Evolutionary conservation across 2,797 vertebrate genomes (phyloP), one percentile per base, ranked within the genome.

Genomic region (Clangula hyemalis): DNA sequence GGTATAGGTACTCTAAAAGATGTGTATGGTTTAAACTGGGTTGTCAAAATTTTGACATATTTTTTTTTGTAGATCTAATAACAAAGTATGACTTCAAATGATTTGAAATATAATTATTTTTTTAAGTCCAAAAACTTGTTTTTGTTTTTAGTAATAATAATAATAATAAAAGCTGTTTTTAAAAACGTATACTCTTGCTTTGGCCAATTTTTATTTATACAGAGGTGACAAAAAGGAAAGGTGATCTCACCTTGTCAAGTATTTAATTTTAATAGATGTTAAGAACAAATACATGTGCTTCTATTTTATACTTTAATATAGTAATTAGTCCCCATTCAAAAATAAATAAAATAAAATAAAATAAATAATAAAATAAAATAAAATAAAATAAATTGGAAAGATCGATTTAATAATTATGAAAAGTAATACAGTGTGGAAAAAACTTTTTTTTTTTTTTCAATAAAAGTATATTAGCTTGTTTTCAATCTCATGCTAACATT

Each of bases 1-100:
- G 45, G 45, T 47, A 47, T 51, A 73, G 7, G 1, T 66, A 34
- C 7, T 83, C 16, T 38, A 54, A 65, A 83, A 69, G 30, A 47
- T 18, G 1, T 0, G 2, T 53, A 47, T 30, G 8, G 2, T 11
- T 71, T 68, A 64, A 73, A 47, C 13, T 68, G 3, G 2, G 5
- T 65, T 41, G 7, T 81, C 39, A 73, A 71, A 77, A 77, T 73
- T 21, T 39, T 30, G 13, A 56, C 2, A 0, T 38, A 24, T 27
- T 4, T 57, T 78, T 47, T 11, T 1, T 27, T 49, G 25, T 30
- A 72, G 10, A 16, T 6, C 14, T n/a, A 34, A 81, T 24, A 87
- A 61, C 6, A 3, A 3, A 53, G 43, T 72, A 56, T 5, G 12
- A 27, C 8, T 74, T 25, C 58, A 61, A 61, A 32, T 14, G 1